These are phyloP conservation scores for Lasioglossum oenotherae DNA, from an alignment of 2,888 invertebrate species.

Conservation along the genomic window DNA sequence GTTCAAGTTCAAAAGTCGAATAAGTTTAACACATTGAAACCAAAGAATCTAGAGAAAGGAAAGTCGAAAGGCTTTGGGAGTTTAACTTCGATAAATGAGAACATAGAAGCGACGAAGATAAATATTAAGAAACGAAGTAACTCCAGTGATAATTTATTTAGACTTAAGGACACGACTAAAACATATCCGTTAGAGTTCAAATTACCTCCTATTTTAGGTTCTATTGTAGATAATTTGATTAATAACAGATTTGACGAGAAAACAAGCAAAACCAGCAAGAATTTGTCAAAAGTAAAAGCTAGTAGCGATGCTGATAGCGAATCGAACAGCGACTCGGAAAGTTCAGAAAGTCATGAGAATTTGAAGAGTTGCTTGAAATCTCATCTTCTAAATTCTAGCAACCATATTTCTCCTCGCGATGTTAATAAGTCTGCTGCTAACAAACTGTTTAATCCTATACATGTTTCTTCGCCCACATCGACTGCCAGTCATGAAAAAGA, in stretches of 20 bases:
- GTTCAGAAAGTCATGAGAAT: constrained; percentile 78
- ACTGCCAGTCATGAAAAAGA: constrained; percentile 1
- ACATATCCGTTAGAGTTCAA: constrained; percentile 82
- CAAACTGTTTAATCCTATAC: constrained; percentile 28
- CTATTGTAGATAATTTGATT: constrained; percentile 88
- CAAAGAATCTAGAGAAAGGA: constrained; percentile 73
- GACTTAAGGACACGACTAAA: constrained; percentile 69
- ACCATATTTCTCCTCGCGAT: constrained; percentile 41
- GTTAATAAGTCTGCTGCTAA: constrained; percentile 33
- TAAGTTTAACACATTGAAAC: constrained; percentile 71
- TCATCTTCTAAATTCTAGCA: constrained; percentile 71
- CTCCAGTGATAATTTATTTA: constrained; percentile 77
- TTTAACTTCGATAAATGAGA: constrained; percentile 79
- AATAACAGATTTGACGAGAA: constrained; percentile 73
- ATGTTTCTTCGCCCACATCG: constrained; percentile 18
- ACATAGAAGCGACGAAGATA: constrained; percentile 76
- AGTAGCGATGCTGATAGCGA: constrained; percentile 55
- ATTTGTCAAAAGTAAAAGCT: constrained; percentile 2
- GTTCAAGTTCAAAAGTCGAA: constrained; percentile 74
- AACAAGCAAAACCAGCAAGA: constrained; percentile 39
- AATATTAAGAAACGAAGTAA: constrained; percentile 78
- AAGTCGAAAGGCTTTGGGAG: constrained; percentile 79
- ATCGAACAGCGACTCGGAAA: constrained; percentile 78
- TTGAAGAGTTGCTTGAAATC: constrained; percentile 75
- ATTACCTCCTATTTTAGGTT: constrained; percentile 90